Conservation (phyloP, 2,113 vertebrate species). For the Sula dactylatra region DNA sequence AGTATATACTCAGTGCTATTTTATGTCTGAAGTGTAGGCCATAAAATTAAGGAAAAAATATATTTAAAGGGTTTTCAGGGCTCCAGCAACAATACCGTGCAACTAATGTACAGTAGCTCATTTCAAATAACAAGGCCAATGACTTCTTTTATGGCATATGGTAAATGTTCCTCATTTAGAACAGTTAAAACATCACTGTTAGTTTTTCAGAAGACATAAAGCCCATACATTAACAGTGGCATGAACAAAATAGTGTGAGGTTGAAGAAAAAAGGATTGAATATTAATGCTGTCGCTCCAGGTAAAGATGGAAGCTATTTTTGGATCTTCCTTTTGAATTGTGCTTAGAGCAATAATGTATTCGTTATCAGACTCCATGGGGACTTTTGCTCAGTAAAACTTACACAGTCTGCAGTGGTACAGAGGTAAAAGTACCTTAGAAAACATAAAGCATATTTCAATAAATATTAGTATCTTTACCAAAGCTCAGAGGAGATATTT, state of each 20-base stretch:
- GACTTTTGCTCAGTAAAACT: constrained; percentile 41
- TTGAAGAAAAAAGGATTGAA: constrained; percentile 31
- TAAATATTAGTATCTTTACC: constrained; percentile 59
- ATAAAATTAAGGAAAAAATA: constrained; percentile 44
- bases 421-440: constrained; percentile 34
- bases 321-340: constrained; percentile 38
- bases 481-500: constrained; percentile 53
- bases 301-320: constrained; percentile 53
- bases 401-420: background rate
- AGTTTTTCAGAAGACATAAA: background rate
- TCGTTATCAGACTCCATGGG: constrained; percentile 36
- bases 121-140: constrained; percentile 43
- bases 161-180: constrained; percentile 16
- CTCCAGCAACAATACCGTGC: background rate
- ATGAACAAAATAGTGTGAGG: background rate
- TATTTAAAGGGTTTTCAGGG: constrained; percentile 34
- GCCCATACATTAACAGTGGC: background rate
- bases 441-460: constrained; percentile 58
- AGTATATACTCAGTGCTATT: constrained; percentile 16
- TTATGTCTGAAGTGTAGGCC: background rate
- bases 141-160: background rate
- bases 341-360: constrained; percentile 54
- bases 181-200: constrained; percentile 34
- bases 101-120: background rate
- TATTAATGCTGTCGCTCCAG: constrained; percentile 52